Percentiles rank a stretch among this genome's conserved stretches.
Evolutionary conservation across 1,140 invertebrate species (phyloP).

Genomic region (Drosophila bocqueti): DNA sequence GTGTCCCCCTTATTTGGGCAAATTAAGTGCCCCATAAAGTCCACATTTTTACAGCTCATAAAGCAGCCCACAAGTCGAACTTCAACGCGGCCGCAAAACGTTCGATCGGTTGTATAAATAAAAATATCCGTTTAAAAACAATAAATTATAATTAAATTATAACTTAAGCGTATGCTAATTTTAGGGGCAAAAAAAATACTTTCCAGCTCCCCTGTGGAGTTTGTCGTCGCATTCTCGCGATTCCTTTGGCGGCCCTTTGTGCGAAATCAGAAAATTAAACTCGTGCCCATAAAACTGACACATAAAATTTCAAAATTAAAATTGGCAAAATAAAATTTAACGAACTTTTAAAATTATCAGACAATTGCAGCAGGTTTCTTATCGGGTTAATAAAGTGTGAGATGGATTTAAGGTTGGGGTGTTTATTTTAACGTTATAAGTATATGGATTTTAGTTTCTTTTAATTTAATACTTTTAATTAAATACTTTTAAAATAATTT

Average conservation of each 20-base stretch:
- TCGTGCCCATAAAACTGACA: conserved; percentile 60
- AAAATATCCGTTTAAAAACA: conserved; percentile 74
- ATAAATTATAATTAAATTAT: conserved; percentile 84
- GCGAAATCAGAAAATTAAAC: conserved; percentile 57
- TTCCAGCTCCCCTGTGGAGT: conserved; percentile 55
- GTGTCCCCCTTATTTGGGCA: conserved; percentile 44
- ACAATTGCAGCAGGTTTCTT: neutral
- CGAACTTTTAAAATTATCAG: conserved; percentile 5
- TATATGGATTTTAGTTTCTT: neutral
- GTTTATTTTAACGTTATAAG: neutral
- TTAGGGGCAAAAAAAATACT: conserved; percentile 32
- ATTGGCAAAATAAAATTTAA: conserved; percentile 40
- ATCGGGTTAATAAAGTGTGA: neutral
- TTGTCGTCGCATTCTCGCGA: conserved; percentile 63
- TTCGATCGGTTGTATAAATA: conserved; percentile 51
- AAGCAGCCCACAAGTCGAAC: conserved; percentile 62
- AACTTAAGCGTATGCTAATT: conserved; percentile 80
- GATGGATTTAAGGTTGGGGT: neutral
- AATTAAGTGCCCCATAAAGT: conserved; percentile 78
- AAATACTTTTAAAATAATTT: neutral
- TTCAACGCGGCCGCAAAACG: conserved; percentile 74
- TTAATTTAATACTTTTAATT: too few species aligned
- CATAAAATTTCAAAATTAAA: conserved; percentile 47
- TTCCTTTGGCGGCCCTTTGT: conserved; percentile 53
- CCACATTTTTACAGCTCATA: conserved; percentile 80